Percentiles rank a stretch among this genome's conserved stretches.
phyloP scores from a whole-genome alignment of 2,113 vertebrate species.

The Xerus inauris region DNA sequence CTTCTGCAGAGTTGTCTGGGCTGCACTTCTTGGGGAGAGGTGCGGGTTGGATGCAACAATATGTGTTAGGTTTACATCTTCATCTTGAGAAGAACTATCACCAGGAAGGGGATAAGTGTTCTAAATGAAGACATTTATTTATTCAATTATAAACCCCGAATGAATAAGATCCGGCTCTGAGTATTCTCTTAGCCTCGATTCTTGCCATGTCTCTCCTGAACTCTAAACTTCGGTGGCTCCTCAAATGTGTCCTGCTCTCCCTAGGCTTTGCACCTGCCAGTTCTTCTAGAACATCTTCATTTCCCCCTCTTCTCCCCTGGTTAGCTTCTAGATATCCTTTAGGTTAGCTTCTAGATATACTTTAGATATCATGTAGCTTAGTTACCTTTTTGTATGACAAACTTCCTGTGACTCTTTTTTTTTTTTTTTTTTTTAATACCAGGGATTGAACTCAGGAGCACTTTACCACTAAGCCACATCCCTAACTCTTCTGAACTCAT shows the following conservation, averaged over 20 bases:
- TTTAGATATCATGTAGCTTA: neutral
- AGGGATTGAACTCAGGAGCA: neutral
- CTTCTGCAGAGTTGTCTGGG: too few species aligned
- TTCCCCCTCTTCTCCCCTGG: neutral
- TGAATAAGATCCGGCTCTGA: neutral
- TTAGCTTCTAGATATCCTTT: neutral
- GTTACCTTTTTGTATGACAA: neutral
- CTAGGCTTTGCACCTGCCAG: neutral
- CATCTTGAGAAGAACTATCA: neutral
- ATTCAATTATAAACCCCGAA: neutral
- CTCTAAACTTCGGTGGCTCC: neutral
- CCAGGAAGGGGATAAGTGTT: neutral
- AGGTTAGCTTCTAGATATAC: neutral
- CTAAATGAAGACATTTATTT: neutral
- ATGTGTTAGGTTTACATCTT: constrained; percentile 2
- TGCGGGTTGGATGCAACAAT: too few species aligned
- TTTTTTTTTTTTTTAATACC: neutral
- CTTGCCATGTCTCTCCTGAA: neutral
- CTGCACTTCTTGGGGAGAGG: too few species aligned
- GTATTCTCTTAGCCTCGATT: neutral
- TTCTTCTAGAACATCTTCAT: neutral
- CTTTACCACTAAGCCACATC: neutral
- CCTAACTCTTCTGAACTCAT: too few species aligned
- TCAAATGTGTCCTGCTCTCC: neutral
- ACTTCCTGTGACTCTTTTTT: neutral